Evolutionary conservation across 1,140 invertebrate species (phyloP), one percentile per base, ranked within the genome.

Genomic region (Drosophila kikkawai): DNA sequence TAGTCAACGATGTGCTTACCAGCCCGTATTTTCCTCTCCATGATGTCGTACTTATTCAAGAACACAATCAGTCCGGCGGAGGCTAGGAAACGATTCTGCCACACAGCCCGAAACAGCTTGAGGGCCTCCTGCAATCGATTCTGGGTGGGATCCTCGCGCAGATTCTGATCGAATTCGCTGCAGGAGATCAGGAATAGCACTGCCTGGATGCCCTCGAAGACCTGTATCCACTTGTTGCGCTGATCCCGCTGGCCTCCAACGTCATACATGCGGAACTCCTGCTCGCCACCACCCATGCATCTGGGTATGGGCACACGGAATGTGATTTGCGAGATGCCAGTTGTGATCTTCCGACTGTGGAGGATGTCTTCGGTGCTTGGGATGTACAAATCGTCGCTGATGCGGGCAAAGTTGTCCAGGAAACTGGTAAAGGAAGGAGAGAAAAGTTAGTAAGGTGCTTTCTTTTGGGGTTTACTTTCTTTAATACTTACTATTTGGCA

Each of bases 231-330:
- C 91, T 97, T 97, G 79, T 96, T 96, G 29, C 97, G 93, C 91
- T 97, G 96, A 12, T 97, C 97, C 68, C 96, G 93, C 93, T 98
- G 97, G 0, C 97, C 97, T 1, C 96, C 96, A 2, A 96, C 96
- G 80, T 97, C 96, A 77, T 95, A 96, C 96, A 96, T 96, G 94
- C 95, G 96, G 91, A 97, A 96, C 22, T 94, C 93, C 75, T 96
- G 95, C 17, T 93, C 91, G 3, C 95, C 95, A 11, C 95, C 95
- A 3, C 95, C 95, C 93, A 95, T 95, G 53, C 94, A 94, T 88
- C 94, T 95, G 7, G 95, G 95, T 12, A 96, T 93, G 92, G 95
- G 94, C 36, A 96, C 94, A 82, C 94, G 94, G 82, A 97, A 97
- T 65, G 96, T 95, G 57, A 96, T 95, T 92, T 96, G 96, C 75